Percentiles rank a stretch among this genome's conserved stretches.
These are phyloP conservation scores for Mactromeris polynyma DNA, from an alignment of 2,888 invertebrate genomes.

Conservation along the genomic window DNA sequence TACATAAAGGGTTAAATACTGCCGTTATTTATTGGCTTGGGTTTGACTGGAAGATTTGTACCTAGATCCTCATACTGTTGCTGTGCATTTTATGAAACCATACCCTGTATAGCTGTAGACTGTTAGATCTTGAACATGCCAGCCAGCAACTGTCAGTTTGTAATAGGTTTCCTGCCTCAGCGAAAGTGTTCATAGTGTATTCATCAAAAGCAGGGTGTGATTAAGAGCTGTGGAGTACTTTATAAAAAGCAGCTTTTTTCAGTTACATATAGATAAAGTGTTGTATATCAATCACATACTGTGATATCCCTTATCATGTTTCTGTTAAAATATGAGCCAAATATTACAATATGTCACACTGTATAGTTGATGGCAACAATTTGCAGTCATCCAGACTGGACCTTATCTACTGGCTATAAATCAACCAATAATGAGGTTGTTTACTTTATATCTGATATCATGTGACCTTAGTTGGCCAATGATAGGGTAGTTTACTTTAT, in stretches of 20 bases:
- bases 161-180: neutral
- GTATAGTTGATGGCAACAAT: conserved; percentile 37
- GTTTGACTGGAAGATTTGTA: too few relatives aligned
- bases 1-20: too few relatives aligned
- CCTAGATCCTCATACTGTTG: too few relatives aligned
- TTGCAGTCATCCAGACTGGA: conserved; percentile 65
- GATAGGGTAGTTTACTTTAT: conserved; percentile 45
- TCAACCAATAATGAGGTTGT: conserved; percentile 61
- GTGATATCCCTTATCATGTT: conserved; percentile 8
- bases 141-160: too few relatives aligned
- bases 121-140: too few relatives aligned
- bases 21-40: too few relatives aligned
- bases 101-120: too few relatives aligned
- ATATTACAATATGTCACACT: conserved; percentile 55
- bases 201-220: neutral
- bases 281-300: neutral
- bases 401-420: conserved; percentile 67
- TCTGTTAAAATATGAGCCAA: conserved; percentile 58
- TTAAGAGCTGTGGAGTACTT: neutral
- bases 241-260: conserved; percentile 1
- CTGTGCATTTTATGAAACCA: too few relatives aligned
- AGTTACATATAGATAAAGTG: neutral
- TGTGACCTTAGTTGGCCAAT: conserved; percentile 55
- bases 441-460: conserved; percentile 26
- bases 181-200: neutral